Evolutionary conservation across 1,140 invertebrate genomes (phyloP), one percentile per base, ranked within the genome.

Genomic region (Macrosteles quadrilineatus): DNA sequence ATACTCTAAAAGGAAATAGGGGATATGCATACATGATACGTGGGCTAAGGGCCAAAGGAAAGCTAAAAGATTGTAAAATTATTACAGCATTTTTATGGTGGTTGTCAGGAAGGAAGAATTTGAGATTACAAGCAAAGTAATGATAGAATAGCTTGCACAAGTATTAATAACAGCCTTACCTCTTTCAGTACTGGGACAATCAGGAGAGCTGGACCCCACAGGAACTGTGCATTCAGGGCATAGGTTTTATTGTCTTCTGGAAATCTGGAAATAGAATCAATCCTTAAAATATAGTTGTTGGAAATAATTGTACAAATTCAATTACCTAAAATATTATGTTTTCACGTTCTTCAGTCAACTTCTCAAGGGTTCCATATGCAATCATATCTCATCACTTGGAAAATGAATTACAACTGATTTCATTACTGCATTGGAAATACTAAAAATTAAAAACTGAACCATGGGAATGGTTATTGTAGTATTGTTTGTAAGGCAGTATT

Each of bases 141-240:
- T n/a, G n/a, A n/a, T n/a, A n/a, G n/a, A n/a, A n/a, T n/a, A n/a
- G n/a, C n/a, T n/a, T n/a, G n/a, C n/a, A n/a, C n/a, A n/a, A n/a
- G n/a, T n/a, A n/a, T n/a, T n/a, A n/a, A n/a, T n/a, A n/a, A 50
- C 6, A 67, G 30, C 72, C 71, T 77, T 78, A 87, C 88, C 77
- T 89, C 81, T 72, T 88, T 81, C 67, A 95, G 79, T 47, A 93
- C 88, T 14, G 94, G 93, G 25, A 87, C 80, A 50, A 97, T 87
- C 82, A 96, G 86, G 1, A 96, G 73, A 59, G 84, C 81, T 17
- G 85, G 80, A 21, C 93, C 94, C 85, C 93, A 90, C 73, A 96
- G 80, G 79, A 96, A 96, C 79, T 94, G 90, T 1, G 84, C 82
- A 78, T 95, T 93, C 53, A 96, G 87, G 21, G 80, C 77, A 76